Evolutionary conservation across 2,888 invertebrate species (phyloP), one percentile per base, ranked within the genome.

Genomic region (Cryptophagus acutangulus): DNA sequence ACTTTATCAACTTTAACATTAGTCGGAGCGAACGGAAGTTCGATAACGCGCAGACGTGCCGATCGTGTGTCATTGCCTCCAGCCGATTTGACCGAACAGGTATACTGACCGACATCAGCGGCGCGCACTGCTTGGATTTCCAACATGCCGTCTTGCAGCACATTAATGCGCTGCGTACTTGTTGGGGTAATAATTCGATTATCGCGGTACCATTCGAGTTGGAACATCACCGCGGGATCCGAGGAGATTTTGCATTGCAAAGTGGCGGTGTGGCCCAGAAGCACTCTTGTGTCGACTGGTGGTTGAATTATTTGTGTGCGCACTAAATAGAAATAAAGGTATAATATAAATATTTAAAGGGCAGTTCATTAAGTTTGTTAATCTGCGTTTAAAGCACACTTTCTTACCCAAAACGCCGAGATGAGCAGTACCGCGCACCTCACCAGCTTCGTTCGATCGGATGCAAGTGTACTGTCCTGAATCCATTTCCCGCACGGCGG

Each of bases 181-280:
- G 74, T 74, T 2, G 79, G 77, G n/a, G n/a, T n/a, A n/a, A n/a
- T n/a, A n/a, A n/a, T n/a, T n/a, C 26, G 4, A 26, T 83, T 81
- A 66, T 90, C 85, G 60, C 89, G 87, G 68, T 84, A 87, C 92
- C 92, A 93, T 62, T 86, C 84, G 51, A 91, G 81, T 62, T 87
- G 84, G 67, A 81, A 91, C 40, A 86, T 84, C 29, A 92, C 88
- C 48, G 83, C 83, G 33, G 89, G 85, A 71, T 96, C 95, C 61
- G 87, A 88, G 24, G 89, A 88, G 45, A 96, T 89, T 73, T 89
- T 90, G 72, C 97, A 99, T 63, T 91, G 91, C 51, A 99, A 73
- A 31, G 89, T 87, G 9, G 95, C 93, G 36, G 90, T 92, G 55
- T 93, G 86, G 14, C 96, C 95, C 45, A 96, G 77, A 46, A 96